Base-by-base conservation (phyloP, 2,113 vertebrate genomes). In the Gadus chalcogrammus region DNA sequence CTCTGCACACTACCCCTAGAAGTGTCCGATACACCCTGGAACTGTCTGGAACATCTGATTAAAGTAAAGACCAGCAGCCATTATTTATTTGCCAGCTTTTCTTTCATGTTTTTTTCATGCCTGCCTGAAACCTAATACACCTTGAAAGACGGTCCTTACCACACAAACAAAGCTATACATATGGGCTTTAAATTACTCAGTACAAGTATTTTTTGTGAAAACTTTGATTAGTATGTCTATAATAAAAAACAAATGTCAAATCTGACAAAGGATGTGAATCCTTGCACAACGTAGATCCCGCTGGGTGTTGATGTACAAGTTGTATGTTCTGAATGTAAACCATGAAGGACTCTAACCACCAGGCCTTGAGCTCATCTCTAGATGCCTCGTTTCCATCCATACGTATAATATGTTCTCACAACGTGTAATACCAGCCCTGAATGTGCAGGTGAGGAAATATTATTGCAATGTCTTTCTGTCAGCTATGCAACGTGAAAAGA, bases 401-500 rank as follows among this genome's bases (percentile, higher is more conserved):
- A 55, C 3, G 5, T 3, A 15, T 55, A 8, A n/a, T 58, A 35
- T 55, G 16, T 55, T 55, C 53, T 55, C 3, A 55, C 53, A 16
- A 58, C 13, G 4, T n/a, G 15, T n/a, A 58, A 16, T 17, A n/a
- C 17, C 3, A 17, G 55, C 13, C n/a, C 55, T 58, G 55, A 58
- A 58, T n/a, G 55, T 55, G 53, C 12, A 55, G 16, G n/a, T 58
- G 55, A 16, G 55, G 17, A 58, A 58, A n/a, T 58, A n/a, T 58
- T 58, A 58, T 16, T 58, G 11, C 55, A 58, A 58, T 58, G 55
- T 17, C 15, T 58, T 58, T n/a, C 17, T 58, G 84, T 87, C 83
- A 76, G 84, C 89, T 91, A 90, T 90, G 91, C 91, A 91, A 90
- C 55, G 17, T 81, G 64, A 78, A 64, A 76, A 81, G 64, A 75